Base-by-base conservation (phyloP, 2,113 vertebrate species). In the Dicentrarchus labrax region DNA sequence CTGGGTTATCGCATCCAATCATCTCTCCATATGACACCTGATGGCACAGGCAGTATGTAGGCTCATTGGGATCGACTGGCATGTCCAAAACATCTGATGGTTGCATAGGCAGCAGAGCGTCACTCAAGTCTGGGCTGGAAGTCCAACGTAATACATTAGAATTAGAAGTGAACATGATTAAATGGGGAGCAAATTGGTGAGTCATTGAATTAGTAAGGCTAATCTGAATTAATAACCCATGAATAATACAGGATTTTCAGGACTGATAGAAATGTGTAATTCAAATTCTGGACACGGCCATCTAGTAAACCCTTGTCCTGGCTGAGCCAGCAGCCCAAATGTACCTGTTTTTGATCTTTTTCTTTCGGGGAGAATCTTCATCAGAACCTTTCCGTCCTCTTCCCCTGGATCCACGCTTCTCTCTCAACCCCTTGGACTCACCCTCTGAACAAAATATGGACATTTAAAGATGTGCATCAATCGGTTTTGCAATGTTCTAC, bases 11-110 rank as follows among this genome's bases (percentile, higher is more conserved):
- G 19, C 98, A 99, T 90, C 98, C 98, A 16, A 99, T 99, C 98
- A 99, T 99, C 93, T 99, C 98, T 85, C 98, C 98, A 0, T 99
- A 99, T 39, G 98, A 99, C 92, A 99, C 98, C 93, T 99, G 98
- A 89, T 99, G 98, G 83, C 98, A 99, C 75, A 99, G 90, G 91
- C 98, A 99, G 89, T 99, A 99, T 0, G 98, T 99, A 4, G 98
- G 98, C 69, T 99, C 98, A 0, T 99, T 99, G 48, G 98, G 98
- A 85, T 99, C 98, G 43, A 99, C 98, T 0, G 98, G 98, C 98
- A 99, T 99, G 94, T 99, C 98, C 61, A 99, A 92, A 61, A 99
- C 98, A 8, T 99, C 98, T 0, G 98, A 99, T 1, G 98, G 97
- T 38, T 99, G 98, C 91, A 99, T 97, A 0, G 97, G 97, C 70